phyloP scores from a whole-genome alignment of 2,888 invertebrate genomes.

The Pharmacophagus antenor region DNA sequence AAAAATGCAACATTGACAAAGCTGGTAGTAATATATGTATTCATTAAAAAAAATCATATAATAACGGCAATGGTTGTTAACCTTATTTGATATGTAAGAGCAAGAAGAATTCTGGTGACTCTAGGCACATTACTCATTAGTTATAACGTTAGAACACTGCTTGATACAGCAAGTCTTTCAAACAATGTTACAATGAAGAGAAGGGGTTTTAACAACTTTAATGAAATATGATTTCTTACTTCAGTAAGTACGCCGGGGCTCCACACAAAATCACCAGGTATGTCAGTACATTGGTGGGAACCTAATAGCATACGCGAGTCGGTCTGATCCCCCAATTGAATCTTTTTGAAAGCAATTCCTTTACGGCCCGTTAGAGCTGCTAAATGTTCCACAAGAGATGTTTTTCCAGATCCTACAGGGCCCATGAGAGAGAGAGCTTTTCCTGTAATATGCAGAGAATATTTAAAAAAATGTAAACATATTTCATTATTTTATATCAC shows the following conservation, averaged over 20 bases:
- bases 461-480: neutral
- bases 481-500: no score
- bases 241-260: constrained; percentile 95
- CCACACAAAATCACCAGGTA: constrained; percentile 99
- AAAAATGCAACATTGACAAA: neutral
- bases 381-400: constrained; percentile 91
- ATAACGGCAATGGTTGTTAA: no score
- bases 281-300: constrained; percentile 95
- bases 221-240: constrained; percentile 52
- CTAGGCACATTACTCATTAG: no score
- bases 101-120: no score
- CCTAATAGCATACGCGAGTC: constrained; percentile 97
- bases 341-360: constrained; percentile 82
- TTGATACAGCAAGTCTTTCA: no score
- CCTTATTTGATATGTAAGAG: no score
- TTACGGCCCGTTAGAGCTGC: constrained; percentile 88
- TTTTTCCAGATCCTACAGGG: constrained; percentile 97
- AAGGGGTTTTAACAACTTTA: no score
- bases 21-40: no score
- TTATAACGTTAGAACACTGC: no score
- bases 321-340: constrained; percentile 98
- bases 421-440: constrained; percentile 89
- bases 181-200: no score
- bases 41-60: no score
- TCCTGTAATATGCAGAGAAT: constrained; percentile 46